phyloP scores from a whole-genome alignment of 2,113 vertebrate genomes.

The Carollia perspicillata region DNA sequence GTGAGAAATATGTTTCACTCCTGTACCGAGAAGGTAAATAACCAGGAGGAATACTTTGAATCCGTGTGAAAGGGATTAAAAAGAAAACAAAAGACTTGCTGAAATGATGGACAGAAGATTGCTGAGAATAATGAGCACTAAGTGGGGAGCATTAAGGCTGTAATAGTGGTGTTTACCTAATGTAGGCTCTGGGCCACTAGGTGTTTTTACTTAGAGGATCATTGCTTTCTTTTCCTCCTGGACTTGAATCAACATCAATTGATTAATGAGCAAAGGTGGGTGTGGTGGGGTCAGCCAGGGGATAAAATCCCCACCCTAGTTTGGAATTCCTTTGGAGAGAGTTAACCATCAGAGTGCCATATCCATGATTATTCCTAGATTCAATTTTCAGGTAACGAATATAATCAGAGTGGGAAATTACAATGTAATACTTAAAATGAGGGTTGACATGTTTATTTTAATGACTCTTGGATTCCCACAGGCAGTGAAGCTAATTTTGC shows the following conservation, averaged over 20 bases:
- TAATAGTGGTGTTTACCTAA: background rate
- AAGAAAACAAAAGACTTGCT: background rate
- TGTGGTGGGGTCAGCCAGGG: background rate
- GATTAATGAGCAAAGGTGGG: background rate
- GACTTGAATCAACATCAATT: background rate
- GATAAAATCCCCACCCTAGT: background rate
- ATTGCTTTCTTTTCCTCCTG: background rate
- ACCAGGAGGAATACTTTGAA: background rate
- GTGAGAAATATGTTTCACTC: slow-evolving; percentile 97
- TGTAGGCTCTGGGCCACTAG: background rate
- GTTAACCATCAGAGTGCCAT: background rate
- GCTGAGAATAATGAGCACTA: background rate
- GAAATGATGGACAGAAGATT: background rate
- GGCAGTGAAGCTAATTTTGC: slow-evolving; percentile 87
- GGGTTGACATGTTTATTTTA: background rate
- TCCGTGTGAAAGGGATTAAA: background rate
- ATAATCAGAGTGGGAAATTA: background rate
- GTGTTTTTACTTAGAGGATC: background rate
- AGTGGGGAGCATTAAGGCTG: background rate
- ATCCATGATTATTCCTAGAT: background rate
- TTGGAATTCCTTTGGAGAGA: background rate
- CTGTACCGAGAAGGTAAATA: slow-evolving; percentile 86
- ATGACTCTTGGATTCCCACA: slow-evolving; percentile 69
- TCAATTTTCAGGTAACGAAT: background rate
- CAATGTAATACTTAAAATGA: background rate